A percentile compares a stretch with the other conserved stretches of the same genome.
Conservation (phyloP, 1,140 invertebrate species). For the Cotesia glomerata region DNA sequence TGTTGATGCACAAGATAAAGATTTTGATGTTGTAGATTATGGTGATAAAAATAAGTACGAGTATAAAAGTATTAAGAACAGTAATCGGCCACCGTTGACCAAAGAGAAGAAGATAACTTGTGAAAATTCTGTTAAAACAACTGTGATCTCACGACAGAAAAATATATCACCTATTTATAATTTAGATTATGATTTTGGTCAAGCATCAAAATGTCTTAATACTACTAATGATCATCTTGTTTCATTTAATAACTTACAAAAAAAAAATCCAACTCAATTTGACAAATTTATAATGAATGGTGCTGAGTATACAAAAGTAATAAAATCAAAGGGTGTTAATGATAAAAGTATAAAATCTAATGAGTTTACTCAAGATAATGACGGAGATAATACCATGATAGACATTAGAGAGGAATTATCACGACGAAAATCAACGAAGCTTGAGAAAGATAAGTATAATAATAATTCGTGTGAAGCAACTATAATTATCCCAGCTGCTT, state of each 20-base stretch:
- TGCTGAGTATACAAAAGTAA: slow-evolving; percentile 60
- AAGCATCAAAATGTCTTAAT: not conserved
- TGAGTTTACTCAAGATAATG: slow-evolving; percentile 45
- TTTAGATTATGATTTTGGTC: slow-evolving; percentile 50
- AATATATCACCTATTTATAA: slow-evolving; percentile 47
- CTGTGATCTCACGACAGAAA: slow-evolving; percentile 36
- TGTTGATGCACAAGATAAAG: slow-evolving; percentile 43
- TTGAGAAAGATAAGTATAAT: slow-evolving; percentile 5
- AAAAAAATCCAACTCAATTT: slow-evolving; percentile 4
- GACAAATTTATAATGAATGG: slow-evolving; percentile 36
- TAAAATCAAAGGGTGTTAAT: slow-evolving; percentile 51
- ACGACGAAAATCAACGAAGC: slow-evolving; percentile 25
- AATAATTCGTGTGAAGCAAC: slow-evolving; percentile 23
- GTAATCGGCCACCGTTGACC: not conserved
- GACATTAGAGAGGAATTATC: slow-evolving; percentile 37
- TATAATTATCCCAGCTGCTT: not conserved
- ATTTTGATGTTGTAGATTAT: slow-evolving; percentile 37
- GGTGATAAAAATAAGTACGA: not conserved
- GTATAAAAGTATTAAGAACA: not conserved
- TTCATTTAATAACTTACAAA: not conserved
- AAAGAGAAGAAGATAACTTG: slow-evolving; percentile 45
- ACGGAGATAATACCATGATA: slow-evolving; percentile 26
- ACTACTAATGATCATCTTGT: not conserved
- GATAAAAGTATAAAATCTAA: slow-evolving; percentile 58
- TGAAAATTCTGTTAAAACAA: slow-evolving; percentile 42